Base-by-base conservation (phyloP, 2,113 vertebrate species). In the Pyxicephalus adspersus region DNA sequence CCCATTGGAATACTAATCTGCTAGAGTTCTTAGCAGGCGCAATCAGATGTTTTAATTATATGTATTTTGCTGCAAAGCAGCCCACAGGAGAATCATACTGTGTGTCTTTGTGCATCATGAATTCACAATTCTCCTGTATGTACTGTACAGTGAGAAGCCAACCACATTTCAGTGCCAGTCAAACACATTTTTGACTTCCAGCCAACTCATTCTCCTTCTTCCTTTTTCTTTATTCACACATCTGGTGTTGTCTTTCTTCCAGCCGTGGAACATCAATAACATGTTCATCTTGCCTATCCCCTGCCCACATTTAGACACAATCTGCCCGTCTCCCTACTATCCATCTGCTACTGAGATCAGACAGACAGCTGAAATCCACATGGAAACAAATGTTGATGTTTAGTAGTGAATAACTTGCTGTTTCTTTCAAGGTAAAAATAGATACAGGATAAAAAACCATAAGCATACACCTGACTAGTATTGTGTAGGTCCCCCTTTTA, bases 1-100 rank as follows among this genome's bases (percentile, higher is more conserved):
- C 54, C 60, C 60, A 79, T 79, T 70, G 16, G 68, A 67, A 58
- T 71, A 34, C 58, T 50, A 80, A 20, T 29, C 57, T 75, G 57
- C 54, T 64, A 25, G 38, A 65, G 34, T 4, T 73, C 54, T 26
- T 26, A 77, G 58, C 74, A 20, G 38, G 50, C 26, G 75, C 45
- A 77, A 77, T 77, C 75, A 77, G 38, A 52, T 64, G 50, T 65
- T 64, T 52, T 77, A 77, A 77, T 77, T 9, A 77, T 65, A 77
- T 65, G 45, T 52, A 54, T 65, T 65, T 77, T 77, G n/a, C 5
- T 3, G 20, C 65, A 19, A 52, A 23, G 3, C 61, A 65, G 60
- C 25, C 45, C 29, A 63, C 29, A 23, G n/a, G 54, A 74, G 54
- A 17, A 25, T 28, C 71, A 63, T 4, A 34, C 73, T 58, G 54